Evolutionary conservation across 2,113 vertebrate species (phyloP), one percentile per base, ranked within the genome.

Genomic region (Genyomyrus donnyi): DNA sequence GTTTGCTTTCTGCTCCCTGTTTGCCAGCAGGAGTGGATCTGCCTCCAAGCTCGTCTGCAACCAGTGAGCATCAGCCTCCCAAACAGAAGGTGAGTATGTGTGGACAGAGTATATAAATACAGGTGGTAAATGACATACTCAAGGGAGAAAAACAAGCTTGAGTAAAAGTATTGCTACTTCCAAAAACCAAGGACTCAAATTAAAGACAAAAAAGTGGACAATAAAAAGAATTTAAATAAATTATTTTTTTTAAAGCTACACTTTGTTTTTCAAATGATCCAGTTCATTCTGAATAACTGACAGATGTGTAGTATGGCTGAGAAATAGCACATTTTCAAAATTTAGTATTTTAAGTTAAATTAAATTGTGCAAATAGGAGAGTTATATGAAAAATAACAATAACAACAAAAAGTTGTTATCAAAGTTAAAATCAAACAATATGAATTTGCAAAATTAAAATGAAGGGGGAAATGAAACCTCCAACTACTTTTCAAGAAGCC

Each of bases 31-130:
- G 92, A 31, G 50, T 2, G 9, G 91, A 93, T 74, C 49, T 56
- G 88, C 84, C 88, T 49, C 5, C 77, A 27, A 86, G 45, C 48
- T 90, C 93, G n/a, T 92, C 91, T 53, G 91, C 91, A 58, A 0
- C 21, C 53, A 92, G 46, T 27, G 87, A 91, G 88, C 90, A 88
- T 27, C 90, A 88, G 11, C 87, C 89, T 85, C 66, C 89, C 62
- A 85, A 5, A 46, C 52, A 35, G 7, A 91, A 93, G 94, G 94
- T 95, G 89, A 90, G 85, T 17, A 17, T 24, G 1, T 80, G 31
- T 80, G 31, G 35, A 3, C 74, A 42, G 74, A 42, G 74, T 17
- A 6, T 39, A 42, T 80, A 80, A 80, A 80, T 42, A 21, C 35
- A 42, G 74, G 15, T 6, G 17, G 13, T 39, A 42, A 48, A 48